Base-by-base conservation (phyloP, 2,113 vertebrate genomes). In the Corythoichthys haematopterus region DNA sequence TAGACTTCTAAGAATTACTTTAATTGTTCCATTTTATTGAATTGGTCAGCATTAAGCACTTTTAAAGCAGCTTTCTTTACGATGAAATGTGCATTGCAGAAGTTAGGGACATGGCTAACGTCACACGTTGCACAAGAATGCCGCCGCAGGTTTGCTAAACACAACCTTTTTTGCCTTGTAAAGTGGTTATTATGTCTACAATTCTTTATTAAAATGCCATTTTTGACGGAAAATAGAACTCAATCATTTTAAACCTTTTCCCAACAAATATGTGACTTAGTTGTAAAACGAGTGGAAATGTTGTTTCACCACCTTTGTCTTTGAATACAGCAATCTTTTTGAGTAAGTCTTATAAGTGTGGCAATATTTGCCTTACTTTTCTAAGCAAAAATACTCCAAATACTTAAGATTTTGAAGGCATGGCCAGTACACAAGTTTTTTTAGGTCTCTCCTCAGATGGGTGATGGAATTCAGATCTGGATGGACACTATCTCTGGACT, bases 71-170 rank as follows among this genome's bases (percentile, higher is more conserved):
- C 55, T 3, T 66, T 64, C 16, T 70, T 33, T 64, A 2, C 45
- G 38, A 50, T 62, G 64, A 80, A 64, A 50, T 50, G n/a, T 48
- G 40, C 3, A 4, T 48, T 52, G 57, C 4, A 5, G 1, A 68
- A 65, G 63, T 75, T 55, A 53, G 16, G 15, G 65, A 70, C 60
- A 64, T 66, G 65, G 76, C 73, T 71, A 56, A 80, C 79, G 70
- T 70, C 67, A 68, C 63, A 71, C 16, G 56, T 73, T 76, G 63
- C 67, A 75, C 69, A 73, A 76, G 43, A 11, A 28, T 28, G 20
- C 28, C 20, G 47, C 66, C 38, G 28, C 10, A 40, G 64, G 66
- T 81, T 81, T 81, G 61, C 77, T 73, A 80, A 83, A 57, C 68
- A 40, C 38, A 6, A 28, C 62, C 15, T 48, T 66, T 67, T 65